Evolutionary conservation across 2,888 invertebrate species (phyloP).

Genomic region (Phaonia tiefii): DNA sequence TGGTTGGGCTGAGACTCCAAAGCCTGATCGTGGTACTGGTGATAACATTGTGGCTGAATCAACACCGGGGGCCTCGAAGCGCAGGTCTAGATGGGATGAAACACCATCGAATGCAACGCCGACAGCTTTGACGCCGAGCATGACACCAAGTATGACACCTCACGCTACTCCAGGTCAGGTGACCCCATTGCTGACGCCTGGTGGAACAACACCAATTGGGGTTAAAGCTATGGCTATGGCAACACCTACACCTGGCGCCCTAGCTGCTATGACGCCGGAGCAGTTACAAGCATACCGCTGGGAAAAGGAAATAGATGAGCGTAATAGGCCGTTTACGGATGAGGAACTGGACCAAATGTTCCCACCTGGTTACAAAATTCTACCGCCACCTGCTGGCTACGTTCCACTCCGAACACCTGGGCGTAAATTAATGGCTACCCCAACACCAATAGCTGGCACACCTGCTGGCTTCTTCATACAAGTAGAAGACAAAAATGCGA

Average conservation of each 20-base stretch:
- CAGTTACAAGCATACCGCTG: conserved; percentile 98
- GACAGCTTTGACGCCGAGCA: conserved; percentile 85
- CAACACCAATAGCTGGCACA: conserved; percentile 96
- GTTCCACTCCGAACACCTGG: conserved; percentile 98
- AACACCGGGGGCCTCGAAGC: conserved; percentile 96
- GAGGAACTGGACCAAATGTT: conserved; percentile 99
- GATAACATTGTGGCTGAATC: conserved; percentile 91
- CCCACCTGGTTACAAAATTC: conserved; percentile 98
- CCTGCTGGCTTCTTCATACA: conserved; percentile 98
- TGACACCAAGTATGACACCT: conserved; percentile 87
- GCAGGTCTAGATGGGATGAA: conserved; percentile 99
- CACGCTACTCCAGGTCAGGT: conserved; percentile 87
- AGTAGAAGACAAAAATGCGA: conserved; percentile 92
- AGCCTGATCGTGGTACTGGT: conserved; percentile 92
- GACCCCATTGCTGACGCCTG: conserved; percentile 89
- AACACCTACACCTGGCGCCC: conserved; percentile 97
- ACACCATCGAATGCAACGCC: conserved; percentile 93
- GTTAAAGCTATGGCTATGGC: conserved; percentile 99
- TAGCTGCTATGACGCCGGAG: conserved; percentile 99
- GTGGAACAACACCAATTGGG: conserved; percentile 92
- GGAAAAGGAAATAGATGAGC: conserved; percentile 99
- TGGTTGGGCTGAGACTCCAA: conserved; percentile 99
- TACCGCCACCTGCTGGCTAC: conserved; percentile 97
- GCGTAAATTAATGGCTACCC: conserved; percentile 97
- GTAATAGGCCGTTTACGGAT: conserved; percentile 97